Conservation (phyloP, 37 sponge, comb jelly and placozoan species). For the Tethya wilhelma region DNA sequence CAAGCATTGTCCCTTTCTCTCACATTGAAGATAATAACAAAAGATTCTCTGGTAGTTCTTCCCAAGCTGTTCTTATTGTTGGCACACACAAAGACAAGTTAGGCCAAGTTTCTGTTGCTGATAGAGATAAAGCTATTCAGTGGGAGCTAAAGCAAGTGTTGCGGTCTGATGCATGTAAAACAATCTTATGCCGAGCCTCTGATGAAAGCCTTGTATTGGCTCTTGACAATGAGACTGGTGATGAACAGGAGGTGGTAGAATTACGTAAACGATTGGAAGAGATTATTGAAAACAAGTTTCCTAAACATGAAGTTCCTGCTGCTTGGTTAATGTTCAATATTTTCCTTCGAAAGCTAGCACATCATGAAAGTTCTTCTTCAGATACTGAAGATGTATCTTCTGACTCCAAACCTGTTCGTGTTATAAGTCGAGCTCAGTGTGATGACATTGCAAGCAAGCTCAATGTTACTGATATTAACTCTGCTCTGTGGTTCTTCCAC, state of each 20-base stretch:
- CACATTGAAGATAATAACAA: not conserved
- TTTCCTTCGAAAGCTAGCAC: not conserved
- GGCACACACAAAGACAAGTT: conserved; percentile 18
- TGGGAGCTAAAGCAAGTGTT: not conserved
- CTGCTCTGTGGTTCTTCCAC: conserved; percentile 19
- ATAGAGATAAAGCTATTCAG: not conserved
- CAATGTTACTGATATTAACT: not conserved
- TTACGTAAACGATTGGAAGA: not conserved
- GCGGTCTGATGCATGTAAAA: not conserved
- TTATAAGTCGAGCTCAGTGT: not conserved
- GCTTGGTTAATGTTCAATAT: conserved; percentile 13
- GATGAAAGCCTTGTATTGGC: not conserved
- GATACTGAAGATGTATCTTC: too few relatives aligned
- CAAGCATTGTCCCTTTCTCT: not conserved
- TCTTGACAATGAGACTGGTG: conserved; percentile 10
- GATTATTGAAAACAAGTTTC: not conserved
- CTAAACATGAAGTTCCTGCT: not conserved
- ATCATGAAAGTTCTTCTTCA: too few relatives aligned
- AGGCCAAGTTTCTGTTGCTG: not conserved
- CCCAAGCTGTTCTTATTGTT: conserved; percentile 2
- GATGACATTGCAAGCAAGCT: not conserved
- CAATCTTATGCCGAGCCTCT: too few relatives aligned
- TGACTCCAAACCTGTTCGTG: too few relatives aligned
- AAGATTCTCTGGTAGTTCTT: not conserved
- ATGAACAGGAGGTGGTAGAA: not conserved